These are phyloP conservation scores for Xiphydria camelus DNA, from an alignment of 2,888 invertebrate genomes.

Conservation along the genomic window DNA sequence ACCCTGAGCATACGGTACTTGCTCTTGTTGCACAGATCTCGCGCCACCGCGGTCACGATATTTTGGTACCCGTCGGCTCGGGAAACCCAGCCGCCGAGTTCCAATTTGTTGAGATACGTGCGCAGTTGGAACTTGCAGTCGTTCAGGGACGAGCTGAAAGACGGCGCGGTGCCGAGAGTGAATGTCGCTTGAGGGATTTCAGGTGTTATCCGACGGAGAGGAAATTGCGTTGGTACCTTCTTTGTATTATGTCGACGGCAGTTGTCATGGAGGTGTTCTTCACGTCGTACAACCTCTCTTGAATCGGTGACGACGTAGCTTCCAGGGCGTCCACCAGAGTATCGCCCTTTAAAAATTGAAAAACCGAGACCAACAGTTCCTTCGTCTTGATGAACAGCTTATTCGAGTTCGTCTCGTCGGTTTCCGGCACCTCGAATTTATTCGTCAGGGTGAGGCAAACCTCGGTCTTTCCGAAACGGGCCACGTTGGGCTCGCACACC, in stretches of 20 bases:
- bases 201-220: too few species aligned
- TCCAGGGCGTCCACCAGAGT: slow-evolving; percentile 50
- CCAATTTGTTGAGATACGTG: slow-evolving; percentile 65
- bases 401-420: slow-evolving; percentile 68
- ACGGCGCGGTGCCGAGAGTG: too few species aligned
- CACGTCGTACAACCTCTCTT: slow-evolving; percentile 42
- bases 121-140: slow-evolving; percentile 65
- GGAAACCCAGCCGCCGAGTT: slow-evolving; percentile 69
- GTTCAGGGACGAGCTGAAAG: slow-evolving; percentile 56
- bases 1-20: slow-evolving; percentile 66
- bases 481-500: slow-evolving; percentile 60
- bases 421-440: slow-evolving; percentile 68
- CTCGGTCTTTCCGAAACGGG: slow-evolving; percentile 67
- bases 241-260: slow-evolving; percentile 31
- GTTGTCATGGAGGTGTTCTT: slow-evolving; percentile 32
- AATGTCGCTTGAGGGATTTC: too few species aligned
- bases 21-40: slow-evolving; percentile 68
- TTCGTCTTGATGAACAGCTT: slow-evolving; percentile 75
- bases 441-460: slow-evolving; percentile 71
- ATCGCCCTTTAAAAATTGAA: slow-evolving; percentile 66
- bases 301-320: slow-evolving; percentile 37
- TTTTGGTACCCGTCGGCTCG: slow-evolving; percentile 72
- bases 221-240: too few species aligned
- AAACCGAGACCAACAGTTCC: slow-evolving; percentile 71
- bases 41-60: slow-evolving; percentile 72